Conservation (phyloP, 2,797 vertebrate genomes). For the Chelidonichthys spinosus region DNA sequence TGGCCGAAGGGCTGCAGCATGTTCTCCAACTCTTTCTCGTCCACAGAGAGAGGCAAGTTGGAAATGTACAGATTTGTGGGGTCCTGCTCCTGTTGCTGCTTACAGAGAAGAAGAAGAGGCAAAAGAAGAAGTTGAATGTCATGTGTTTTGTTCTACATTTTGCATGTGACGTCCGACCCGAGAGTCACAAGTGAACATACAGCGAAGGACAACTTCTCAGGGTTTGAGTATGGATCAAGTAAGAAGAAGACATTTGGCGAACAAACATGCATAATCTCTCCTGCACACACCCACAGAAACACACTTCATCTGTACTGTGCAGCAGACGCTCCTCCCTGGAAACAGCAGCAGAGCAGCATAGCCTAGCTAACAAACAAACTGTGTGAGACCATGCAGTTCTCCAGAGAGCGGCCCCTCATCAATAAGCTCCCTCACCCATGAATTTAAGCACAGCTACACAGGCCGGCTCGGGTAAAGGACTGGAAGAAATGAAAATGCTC, state of each 20-base stretch:
- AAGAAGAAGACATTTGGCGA: conserved; percentile 44
- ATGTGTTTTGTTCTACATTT: background rate
- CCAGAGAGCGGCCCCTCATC: conserved; percentile 61
- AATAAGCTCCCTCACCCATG: conserved; percentile 54
- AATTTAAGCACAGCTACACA: conserved; percentile 48
- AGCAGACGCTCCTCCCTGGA: conserved; percentile 66
- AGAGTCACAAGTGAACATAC: background rate
- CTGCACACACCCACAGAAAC: conserved; percentile 19
- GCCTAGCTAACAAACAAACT: conserved; percentile 75
- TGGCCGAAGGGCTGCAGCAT: conserved; percentile 97
- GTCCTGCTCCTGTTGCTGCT: conserved; percentile 99
- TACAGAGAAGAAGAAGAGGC: conserved; percentile 43
- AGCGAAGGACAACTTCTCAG: background rate
- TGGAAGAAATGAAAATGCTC: conserved; percentile 42
- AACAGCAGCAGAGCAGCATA: conserved; percentile 75
- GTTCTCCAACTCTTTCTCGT: conserved; percentile 97
- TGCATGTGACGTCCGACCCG: background rate
- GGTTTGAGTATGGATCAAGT: conserved; percentile 23
- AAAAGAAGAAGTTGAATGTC: conserved; percentile 1
- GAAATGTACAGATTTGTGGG: conserved; percentile 99
- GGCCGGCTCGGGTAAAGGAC: background rate
- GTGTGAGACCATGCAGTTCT: conserved; percentile 59
- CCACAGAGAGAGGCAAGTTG: conserved; percentile 97
- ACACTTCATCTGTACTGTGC: conserved; percentile 45
- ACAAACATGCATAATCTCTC: conserved; percentile 46